Base-by-base conservation (phyloP, 2,888 invertebrate genomes). In the Bombylius major region DNA sequence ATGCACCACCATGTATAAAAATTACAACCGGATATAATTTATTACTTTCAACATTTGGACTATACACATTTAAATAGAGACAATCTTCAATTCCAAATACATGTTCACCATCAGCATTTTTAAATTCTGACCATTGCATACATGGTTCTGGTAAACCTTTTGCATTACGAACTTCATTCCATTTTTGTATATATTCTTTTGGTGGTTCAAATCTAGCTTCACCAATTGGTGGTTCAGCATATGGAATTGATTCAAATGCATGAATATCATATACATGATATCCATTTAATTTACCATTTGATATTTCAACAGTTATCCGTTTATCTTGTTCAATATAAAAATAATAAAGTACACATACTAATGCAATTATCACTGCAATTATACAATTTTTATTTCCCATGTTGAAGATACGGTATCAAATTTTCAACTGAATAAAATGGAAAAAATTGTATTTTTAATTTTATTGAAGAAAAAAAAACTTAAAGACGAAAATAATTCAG, bases 1-100 rank as follows among this genome's bases (percentile, higher is more conserved):
- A 86, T 13, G 82, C 83, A 0, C 86, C 81, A 1, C 86, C 86
- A 61, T 85, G 86, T 57, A 86, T 81, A 66, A 73, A 80, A 3
- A 84, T 77, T 49, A 86, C 62, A 0, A 86, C 86, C 0, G 86
- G 83, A 36, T 82, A 72, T 11, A 71, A 69, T 0, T 76, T 71
- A 0, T 71, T 70, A 1, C 71, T 64, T 6, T 64, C 69, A 7
- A 56, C 51, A 32, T 65, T 67, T 0, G 85, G 82, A 0, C 81
- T 79, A 65, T 79, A 79, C 0, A 86, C 75, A 67, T 83, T 86
- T 3, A 85, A 62, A 62, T 78, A 83, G 0, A 86, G 72, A 62
- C 86, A 86, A 70, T 86, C 83, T 70, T 86, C 86, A 59, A 76
- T 76, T 23, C 86, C 86, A 73, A 66, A 12, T 14, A 72, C 56